Base-by-base conservation (phyloP, 2,113 vertebrate species). In the Alouatta palliata region DNA sequence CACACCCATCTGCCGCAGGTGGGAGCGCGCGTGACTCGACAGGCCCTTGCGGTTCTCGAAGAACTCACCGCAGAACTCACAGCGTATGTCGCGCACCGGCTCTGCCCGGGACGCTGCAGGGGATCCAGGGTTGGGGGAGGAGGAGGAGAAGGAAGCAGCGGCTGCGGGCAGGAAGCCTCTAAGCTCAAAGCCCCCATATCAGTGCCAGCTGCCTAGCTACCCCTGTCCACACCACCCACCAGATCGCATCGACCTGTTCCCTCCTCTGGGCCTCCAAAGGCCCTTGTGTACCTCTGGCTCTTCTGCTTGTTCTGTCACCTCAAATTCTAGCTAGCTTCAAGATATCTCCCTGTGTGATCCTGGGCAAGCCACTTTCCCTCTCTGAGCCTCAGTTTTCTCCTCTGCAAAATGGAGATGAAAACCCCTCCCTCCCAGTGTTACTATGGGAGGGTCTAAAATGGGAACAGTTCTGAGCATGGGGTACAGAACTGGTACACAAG, bases 1-100 rank as follows among this genome's bases (percentile, higher is more conserved):
- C 94, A 99, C 99, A 27, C 99, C 99, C 99, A 99, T 99, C 98
- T 99, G 99, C 2, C 99, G 99, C 77, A 99, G 98, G 98, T 99
- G 99, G n/a, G 99, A 99, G 61, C 99, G 99, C 0, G 99, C 99
- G n/a, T 99, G 99, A 98, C 99, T 99, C 0, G 99, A 99, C 1
- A 99, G 98, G 3, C 99, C 99, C 97, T 99, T 99, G 13, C 99
- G 99, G 98, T 99, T 99, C 97, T 99, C 99, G 49, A 99, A 99
- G 97, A 99, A 99, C 93, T 99, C 99, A 1, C 99, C 99, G 3
- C 99, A 99, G 98, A 99, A 99, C 90, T 99, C 99, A 0, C 99
- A 99, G 97, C 99, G 99, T 96, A 99, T 99, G 88, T 99, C 99
- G 35, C 98, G 98, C 35, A 98, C 98, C 0, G 98, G 98, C 90